Base-by-base conservation (phyloP, 2,888 invertebrate genomes). In the Campoletis raptor region DNA sequence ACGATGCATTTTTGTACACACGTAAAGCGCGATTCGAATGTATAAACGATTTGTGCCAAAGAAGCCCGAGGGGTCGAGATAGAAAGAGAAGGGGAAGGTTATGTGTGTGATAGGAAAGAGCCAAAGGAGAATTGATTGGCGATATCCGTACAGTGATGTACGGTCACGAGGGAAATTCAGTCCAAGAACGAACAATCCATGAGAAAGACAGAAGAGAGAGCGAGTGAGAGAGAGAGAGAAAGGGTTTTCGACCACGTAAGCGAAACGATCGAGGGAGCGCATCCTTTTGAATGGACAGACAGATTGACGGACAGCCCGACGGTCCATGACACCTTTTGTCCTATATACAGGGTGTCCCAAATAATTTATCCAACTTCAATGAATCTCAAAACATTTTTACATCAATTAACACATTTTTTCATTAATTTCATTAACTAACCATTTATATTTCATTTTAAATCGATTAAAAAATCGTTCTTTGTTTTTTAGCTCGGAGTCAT, bases 281-380 rank as follows among this genome's bases (percentile, higher is more conserved):
- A 83, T 83, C 81, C 86, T 83, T 83, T 85, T 82, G 84, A 78
- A 83, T 52, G 77, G 70, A 91, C 89, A 87, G 90, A 86, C 90
- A 89, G 91, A 92, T 90, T 93, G 93, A 93, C 92, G 91, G 93
- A 93, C 93, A 92, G 90, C 85, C 90, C 90, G 91, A 83, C 91
- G 91, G 91, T 91, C 93, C 92, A 89, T 92, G 93, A 92, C 83
- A 78, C 92, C 89, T 37, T 52, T 36, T 37, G 61, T 30, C 12
- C 10, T 64, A 12, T 90, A 89, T 72, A 79, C 81, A 66, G 52
- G 82, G 80, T 70, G 70, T 70, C 30, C 30, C 57, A 10, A 24
- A 12, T 24, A 30, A 24, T 70, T 70, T 8, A 6, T 18, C 37
- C 37, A 30, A 37, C n/a, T 8, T n/a, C 21, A 48, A 6, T 5